Conservation (phyloP, 2,888 invertebrate species). For the Amphipoea lucens region DNA sequence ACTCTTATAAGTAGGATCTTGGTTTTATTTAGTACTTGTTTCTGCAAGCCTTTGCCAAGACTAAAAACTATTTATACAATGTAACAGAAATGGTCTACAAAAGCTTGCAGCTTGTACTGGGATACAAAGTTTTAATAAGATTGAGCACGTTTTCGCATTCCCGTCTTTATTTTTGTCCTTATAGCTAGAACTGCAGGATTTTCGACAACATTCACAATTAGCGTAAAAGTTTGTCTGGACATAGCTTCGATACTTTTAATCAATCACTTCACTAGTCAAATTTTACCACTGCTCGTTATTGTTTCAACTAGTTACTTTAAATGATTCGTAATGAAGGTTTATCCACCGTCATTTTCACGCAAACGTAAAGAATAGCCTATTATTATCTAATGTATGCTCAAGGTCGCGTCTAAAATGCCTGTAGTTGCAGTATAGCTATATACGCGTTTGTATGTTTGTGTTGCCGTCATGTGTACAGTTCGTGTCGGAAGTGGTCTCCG, state of each 20-base stretch:
- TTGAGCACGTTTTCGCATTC: constrained; percentile 40
- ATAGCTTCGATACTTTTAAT: background rate
- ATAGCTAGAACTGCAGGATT: constrained; percentile 1
- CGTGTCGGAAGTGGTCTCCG: constrained; percentile 67
- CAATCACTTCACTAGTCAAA: background rate
- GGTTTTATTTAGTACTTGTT: constrained; percentile 38
- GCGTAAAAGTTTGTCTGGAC: background rate
- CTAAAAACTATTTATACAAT: constrained; percentile 48
- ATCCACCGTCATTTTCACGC: constrained; percentile 23
- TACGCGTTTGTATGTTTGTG: constrained; percentile 39
- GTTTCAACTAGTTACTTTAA: background rate
- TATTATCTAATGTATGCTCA: constrained; percentile 41
- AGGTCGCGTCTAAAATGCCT: constrained; percentile 47
- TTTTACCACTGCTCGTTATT: background rate
- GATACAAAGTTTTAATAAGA: constrained; percentile 37
- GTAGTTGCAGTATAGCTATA: constrained; percentile 31
- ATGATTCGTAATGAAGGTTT: constrained; percentile 33
- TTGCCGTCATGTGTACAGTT: constrained; percentile 46
- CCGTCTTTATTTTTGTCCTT: constrained; percentile 22
- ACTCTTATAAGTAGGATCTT: constrained; percentile 17
- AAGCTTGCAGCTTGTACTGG: constrained; percentile 33
- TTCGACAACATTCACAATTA: constrained; percentile 2
- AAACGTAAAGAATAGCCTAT: constrained; percentile 36
- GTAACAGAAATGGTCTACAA: constrained; percentile 37
- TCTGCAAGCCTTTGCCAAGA: constrained; percentile 33